Conservation (phyloP, 2,888 invertebrate species). For the Cerceris ruficornis region DNA sequence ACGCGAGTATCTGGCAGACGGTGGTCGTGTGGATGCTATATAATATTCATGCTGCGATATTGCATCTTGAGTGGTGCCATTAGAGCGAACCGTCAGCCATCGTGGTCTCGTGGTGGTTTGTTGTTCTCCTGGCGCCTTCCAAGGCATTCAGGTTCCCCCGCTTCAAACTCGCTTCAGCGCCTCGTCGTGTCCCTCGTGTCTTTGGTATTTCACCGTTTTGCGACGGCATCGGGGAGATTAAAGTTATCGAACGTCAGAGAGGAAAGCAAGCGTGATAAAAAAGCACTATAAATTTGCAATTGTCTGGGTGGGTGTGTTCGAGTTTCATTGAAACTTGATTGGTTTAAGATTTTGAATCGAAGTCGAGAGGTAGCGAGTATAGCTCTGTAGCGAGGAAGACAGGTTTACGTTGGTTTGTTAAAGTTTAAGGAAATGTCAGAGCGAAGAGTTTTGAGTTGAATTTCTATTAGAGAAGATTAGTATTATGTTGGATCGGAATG, state of each 20-base stretch:
- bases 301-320: no score
- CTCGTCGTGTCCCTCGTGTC: constrained; percentile 22
- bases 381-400: no score
- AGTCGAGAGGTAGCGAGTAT: no score
- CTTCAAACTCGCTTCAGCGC: constrained; percentile 14
- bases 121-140: constrained; percentile 67
- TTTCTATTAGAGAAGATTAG: no score
- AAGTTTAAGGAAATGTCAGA: no score
- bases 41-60: constrained; percentile 79
- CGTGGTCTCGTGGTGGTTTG: constrained; percentile 67
- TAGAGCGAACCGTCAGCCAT: constrained; percentile 71
- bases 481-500: no score
- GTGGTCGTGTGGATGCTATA: constrained; percentile 67
- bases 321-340: no score
- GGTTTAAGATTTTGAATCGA: no score
- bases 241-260: constrained; percentile 10
- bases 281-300: no score
- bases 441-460: no score
- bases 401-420: no score
- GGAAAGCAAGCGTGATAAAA: not conserved
- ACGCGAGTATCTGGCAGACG: constrained; percentile 58
- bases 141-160: constrained; percentile 36
- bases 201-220: constrained; percentile 19
- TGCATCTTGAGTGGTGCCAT: constrained; percentile 79
- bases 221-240: constrained; percentile 15